Evolutionary conservation across 2,797 vertebrate genomes (phyloP).

Genomic region (Adelosebastes latens): DNA sequence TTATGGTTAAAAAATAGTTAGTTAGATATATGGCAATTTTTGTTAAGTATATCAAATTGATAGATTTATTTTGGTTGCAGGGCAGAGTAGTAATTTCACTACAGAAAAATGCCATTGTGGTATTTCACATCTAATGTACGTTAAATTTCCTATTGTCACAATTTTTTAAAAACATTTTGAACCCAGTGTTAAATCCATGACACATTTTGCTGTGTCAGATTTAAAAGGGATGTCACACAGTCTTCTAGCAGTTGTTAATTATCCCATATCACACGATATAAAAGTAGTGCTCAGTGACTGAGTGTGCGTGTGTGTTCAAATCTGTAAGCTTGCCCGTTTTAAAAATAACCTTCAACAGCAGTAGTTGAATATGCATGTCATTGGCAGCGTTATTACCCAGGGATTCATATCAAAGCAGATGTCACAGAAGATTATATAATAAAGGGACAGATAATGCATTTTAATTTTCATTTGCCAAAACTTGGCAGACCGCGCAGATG

Average conservation of each 20-base stretch:
- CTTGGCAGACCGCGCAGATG: not conserved
- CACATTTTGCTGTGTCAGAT: not conserved
- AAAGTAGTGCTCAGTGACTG: not conserved
- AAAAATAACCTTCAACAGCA: slow-evolving; percentile 10
- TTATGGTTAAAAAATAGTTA: not conserved
- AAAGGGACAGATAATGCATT: not conserved
- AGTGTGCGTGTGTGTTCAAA: not conserved
- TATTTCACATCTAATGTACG: not conserved
- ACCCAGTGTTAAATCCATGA: not conserved
- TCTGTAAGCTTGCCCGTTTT: not conserved
- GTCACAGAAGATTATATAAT: not conserved
- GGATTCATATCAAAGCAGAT: slow-evolving; percentile 14
- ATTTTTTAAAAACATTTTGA: not conserved
- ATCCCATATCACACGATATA: not conserved
- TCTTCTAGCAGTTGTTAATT: not conserved
- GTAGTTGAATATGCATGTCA: slow-evolving; percentile 22
- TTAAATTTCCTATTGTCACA: not conserved
- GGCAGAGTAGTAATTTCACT: not conserved
- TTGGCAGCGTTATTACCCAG: slow-evolving; percentile 5
- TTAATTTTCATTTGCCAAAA: not conserved
- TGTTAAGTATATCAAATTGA: not conserved
- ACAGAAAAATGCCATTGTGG: not conserved
- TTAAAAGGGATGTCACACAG: not conserved
- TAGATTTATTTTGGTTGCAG: not conserved
- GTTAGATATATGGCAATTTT: not conserved